These are phyloP conservation scores for Volucella inflata DNA, from an alignment of 2,888 invertebrate genomes.

Conservation along the genomic window DNA sequence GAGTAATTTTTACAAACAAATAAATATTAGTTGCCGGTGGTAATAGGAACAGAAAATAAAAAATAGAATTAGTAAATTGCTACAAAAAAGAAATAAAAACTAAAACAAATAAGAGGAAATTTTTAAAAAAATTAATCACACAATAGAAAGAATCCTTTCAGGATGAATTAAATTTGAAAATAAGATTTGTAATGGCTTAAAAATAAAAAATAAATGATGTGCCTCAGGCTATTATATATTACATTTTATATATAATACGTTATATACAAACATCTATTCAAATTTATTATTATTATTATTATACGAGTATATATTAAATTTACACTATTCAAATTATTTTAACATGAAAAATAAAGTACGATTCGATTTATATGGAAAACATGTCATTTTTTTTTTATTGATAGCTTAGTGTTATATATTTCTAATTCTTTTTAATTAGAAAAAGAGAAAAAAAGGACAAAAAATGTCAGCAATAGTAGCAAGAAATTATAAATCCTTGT, in stretches of 20 bases:
- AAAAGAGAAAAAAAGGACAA: too few relatives aligned
- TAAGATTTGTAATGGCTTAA: constrained; percentile 39
- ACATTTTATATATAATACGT: constrained; percentile 72
- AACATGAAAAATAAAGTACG: constrained; percentile 70
- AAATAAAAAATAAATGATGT: constrained; percentile 59
- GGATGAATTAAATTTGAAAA: not conserved
- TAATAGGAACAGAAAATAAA: constrained; percentile 1
- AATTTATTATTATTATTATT: constrained; percentile 67
- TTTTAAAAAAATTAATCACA: constrained; percentile 11
- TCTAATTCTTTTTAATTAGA: too few relatives aligned
- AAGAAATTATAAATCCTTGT: too few relatives aligned
- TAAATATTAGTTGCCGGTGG: constrained; percentile 38
- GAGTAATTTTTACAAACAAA: constrained; percentile 27
- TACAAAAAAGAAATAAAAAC: constrained; percentile 5
- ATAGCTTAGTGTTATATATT: not conserved
- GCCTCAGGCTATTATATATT: constrained; percentile 74
- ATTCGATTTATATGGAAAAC: constrained; percentile 61
- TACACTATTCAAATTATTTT: constrained; percentile 74
- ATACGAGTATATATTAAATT: constrained; percentile 65
- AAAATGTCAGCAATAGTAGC: too few relatives aligned
- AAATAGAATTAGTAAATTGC: constrained; percentile 12
- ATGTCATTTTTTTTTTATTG: not conserved
- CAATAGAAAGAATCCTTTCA: constrained; percentile 1
- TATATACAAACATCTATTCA: constrained; percentile 74
- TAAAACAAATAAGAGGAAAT: constrained; percentile 28